A percentile compares a stretch with the other conserved stretches of the same genome.
phyloP scores from a whole-genome alignment of 2,888 invertebrate species.

The Herminia tarsipennalis region DNA sequence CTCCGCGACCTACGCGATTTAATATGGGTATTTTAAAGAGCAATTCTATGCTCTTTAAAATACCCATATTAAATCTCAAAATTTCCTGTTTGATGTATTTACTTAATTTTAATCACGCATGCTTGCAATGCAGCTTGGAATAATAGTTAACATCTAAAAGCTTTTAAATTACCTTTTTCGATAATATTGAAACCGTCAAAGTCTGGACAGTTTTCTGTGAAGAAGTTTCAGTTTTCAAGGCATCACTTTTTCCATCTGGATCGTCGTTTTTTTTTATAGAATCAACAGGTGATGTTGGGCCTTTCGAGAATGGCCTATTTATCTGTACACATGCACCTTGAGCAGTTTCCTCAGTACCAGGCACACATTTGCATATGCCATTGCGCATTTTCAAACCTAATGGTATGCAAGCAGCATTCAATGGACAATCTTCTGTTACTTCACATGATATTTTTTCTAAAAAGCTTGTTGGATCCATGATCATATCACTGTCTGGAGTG shows the following conservation, averaged over 20 bases:
- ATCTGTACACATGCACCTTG: constrained; percentile 70
- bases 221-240: constrained; percentile 65
- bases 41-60: not conserved
- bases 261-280: constrained; percentile 67
- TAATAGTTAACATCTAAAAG: too few species aligned
- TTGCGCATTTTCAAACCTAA: constrained; percentile 83
- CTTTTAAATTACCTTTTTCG: constrained; percentile 87
- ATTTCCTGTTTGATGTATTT: too few species aligned
- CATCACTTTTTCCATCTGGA: constrained; percentile 55
- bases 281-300: constrained; percentile 66
- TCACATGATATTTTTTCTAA: constrained; percentile 86
- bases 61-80: not conserved
- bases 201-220: constrained; percentile 86
- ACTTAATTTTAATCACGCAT: too few species aligned
- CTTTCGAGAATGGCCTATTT: constrained; percentile 72
- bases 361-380: constrained; percentile 90
- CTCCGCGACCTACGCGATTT: too few species aligned
- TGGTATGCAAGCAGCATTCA: constrained; percentile 89
- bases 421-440: constrained; percentile 85
- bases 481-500: constrained; percentile 73
- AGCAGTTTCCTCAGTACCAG: constrained; percentile 83
- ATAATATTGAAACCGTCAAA: constrained; percentile 90
- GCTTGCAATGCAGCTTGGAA: too few species aligned
- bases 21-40: not conserved
- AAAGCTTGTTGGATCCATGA: constrained; percentile 80